Conservation (phyloP, 2,888 invertebrate genomes). For the Cheilosia pagana region DNA sequence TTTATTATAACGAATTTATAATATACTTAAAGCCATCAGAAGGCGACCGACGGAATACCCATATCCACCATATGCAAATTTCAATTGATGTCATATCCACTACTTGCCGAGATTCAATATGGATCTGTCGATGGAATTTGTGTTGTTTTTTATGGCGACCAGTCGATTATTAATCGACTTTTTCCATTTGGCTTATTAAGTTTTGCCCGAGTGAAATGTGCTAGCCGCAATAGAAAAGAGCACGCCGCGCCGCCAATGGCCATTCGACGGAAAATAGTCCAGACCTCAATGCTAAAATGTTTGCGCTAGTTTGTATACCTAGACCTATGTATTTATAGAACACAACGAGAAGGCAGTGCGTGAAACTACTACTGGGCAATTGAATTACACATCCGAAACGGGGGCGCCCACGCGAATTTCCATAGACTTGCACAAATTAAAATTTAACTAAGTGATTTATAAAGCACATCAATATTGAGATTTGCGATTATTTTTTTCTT, state of each 20-base stretch:
- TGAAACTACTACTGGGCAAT: slow-evolving; percentile 6
- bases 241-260: too few species aligned
- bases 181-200: slow-evolving; percentile 60
- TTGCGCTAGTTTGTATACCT: slow-evolving; percentile 1
- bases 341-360: not conserved
- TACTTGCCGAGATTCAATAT: slow-evolving; percentile 34
- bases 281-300: not conserved
- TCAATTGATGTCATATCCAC: slow-evolving; percentile 60
- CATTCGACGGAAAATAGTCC: slow-evolving; percentile 14
- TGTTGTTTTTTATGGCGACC: slow-evolving; percentile 19
- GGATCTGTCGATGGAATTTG: slow-evolving; percentile 13
- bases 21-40: slow-evolving; percentile 10
- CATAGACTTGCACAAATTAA: slow-evolving; percentile 36
- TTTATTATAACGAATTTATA: slow-evolving; percentile 61
- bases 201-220: slow-evolving; percentile 28
- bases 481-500: slow-evolving; percentile 24
- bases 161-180: slow-evolving; percentile 49
- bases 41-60: slow-evolving; percentile 1
- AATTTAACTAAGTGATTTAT: slow-evolving; percentile 39
- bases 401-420: not conserved
- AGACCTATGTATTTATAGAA: slow-evolving; percentile 56
- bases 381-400: not conserved
- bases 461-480: slow-evolving; percentile 23
- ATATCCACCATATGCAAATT: slow-evolving; percentile 40
- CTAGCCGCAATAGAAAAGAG: not conserved